These are phyloP conservation scores for Amblyteles armatorius DNA, from an alignment of 2,888 invertebrate species.

Conservation along the genomic window DNA sequence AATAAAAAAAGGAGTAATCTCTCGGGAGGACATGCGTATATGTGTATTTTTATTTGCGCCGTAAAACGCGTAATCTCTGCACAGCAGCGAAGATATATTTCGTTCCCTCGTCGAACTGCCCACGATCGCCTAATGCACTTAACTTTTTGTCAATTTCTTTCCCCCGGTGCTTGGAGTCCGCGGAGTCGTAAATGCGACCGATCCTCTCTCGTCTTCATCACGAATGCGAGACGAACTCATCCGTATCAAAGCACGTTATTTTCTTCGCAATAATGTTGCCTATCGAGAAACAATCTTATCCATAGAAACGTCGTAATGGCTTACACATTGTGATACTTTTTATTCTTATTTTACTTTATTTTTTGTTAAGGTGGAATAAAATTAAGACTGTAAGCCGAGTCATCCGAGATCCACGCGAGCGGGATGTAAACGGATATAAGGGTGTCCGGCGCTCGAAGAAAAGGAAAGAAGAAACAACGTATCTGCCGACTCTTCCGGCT, in stretches of 20 bases:
- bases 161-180: background rate
- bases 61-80: slow-evolving; percentile 49
- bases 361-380: slow-evolving; percentile 2
- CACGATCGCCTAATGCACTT: slow-evolving; percentile 66
- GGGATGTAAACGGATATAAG: slow-evolving; percentile 47
- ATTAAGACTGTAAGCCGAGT: slow-evolving; percentile 41
- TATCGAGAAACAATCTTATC: slow-evolving; percentile 43
- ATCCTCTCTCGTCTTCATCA: slow-evolving; percentile 32
- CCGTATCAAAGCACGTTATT: slow-evolving; percentile 14
- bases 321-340: slow-evolving; percentile 26
- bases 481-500: slow-evolving; percentile 47
- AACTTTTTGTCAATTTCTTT: slow-evolving; percentile 53
- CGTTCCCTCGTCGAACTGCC: slow-evolving; percentile 51
- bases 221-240: slow-evolving; percentile 35
- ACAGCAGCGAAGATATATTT: slow-evolving; percentile 32
- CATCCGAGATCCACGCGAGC: slow-evolving; percentile 44
- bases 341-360: slow-evolving; percentile 16
- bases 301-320: slow-evolving; percentile 25
- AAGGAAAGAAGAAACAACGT: slow-evolving; percentile 10
- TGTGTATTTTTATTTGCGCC: slow-evolving; percentile 35
- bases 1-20: slow-evolving; percentile 38
- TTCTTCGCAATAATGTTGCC: slow-evolving; percentile 52
- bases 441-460: background rate
- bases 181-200: slow-evolving; percentile 59
- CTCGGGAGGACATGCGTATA: slow-evolving; percentile 25